Conservation (phyloP, 2,888 invertebrate species). For the Latheticus oryzae region DNA sequence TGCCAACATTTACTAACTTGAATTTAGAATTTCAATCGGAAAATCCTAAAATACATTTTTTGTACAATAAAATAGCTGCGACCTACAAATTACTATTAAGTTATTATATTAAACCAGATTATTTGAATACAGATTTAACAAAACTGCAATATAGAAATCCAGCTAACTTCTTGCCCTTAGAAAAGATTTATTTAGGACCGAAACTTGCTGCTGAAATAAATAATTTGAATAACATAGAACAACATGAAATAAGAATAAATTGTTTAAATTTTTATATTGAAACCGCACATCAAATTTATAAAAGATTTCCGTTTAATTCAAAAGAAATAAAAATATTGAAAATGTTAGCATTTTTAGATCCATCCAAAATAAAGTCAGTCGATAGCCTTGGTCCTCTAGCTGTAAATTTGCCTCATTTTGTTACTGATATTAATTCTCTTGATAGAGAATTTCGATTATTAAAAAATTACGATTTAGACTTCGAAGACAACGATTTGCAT, state of each 20-base stretch:
- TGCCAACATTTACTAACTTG: conserved; percentile 1
- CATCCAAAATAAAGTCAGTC: conserved; percentile 23
- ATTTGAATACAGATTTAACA: conserved; percentile 25
- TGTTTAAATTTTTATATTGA: neutral
- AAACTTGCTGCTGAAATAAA: conserved; percentile 17
- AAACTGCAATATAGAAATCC: conserved; percentile 39
- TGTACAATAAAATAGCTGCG: conserved; percentile 20
- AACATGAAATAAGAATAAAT: neutral
- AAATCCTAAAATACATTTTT: conserved; percentile 20
- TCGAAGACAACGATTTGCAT: conserved; percentile 13
- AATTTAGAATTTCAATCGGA: neutral
- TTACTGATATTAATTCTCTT: conserved; percentile 31
- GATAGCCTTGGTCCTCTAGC: conserved; percentile 27
- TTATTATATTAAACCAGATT: conserved; percentile 37
- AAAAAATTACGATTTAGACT: conserved; percentile 8
- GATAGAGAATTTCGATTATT: conserved; percentile 35
- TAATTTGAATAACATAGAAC: neutral
- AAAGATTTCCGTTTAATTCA: neutral
- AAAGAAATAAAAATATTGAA: neutral
- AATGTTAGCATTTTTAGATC: conserved; percentile 12
- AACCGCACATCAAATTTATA: neutral
- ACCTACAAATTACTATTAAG: conserved; percentile 30
- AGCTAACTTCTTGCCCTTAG: conserved; percentile 23
- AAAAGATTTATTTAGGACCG: conserved; percentile 37
- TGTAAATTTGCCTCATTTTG: conserved; percentile 3